These are phyloP conservation scores for Rhyacichthys aspro DNA, from an alignment of 2,797 vertebrate species.

Conservation along the genomic window DNA sequence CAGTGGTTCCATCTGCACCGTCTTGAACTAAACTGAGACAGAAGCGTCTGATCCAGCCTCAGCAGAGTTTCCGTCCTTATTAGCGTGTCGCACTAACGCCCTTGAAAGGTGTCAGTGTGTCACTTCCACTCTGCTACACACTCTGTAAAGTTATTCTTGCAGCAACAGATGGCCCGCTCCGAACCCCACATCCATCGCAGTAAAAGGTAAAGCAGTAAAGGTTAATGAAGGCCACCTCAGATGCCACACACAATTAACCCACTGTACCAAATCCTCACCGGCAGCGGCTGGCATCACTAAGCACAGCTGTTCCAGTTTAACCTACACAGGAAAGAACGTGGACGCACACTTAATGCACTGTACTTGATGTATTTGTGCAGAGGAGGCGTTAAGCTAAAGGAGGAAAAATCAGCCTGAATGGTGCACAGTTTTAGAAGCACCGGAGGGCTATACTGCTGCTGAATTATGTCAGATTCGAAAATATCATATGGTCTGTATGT, in stretches of 20 bases:
- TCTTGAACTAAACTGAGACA: background rate
- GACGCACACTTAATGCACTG: slow-evolving; percentile 45
- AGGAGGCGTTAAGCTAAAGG: slow-evolving; percentile 10
- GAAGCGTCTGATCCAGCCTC: background rate
- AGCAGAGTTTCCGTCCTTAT: slow-evolving; percentile 18
- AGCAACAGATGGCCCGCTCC: slow-evolving; percentile 70
- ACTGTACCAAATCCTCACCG: slow-evolving; percentile 46
- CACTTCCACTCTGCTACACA: slow-evolving; percentile 26
- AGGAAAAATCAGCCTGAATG: slow-evolving; percentile 9
- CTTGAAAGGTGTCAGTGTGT: slow-evolving; percentile 45
- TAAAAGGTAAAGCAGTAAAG: slow-evolving; percentile 69
- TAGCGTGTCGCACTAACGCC: slow-evolving; percentile 25
- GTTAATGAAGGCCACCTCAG: slow-evolving; percentile 75
- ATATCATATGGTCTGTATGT: background rate
- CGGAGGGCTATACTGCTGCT: slow-evolving; percentile 10
- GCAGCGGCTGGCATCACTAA: slow-evolving; percentile 31
- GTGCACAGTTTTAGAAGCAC: slow-evolving; percentile 27
- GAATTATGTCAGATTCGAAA: slow-evolving; percentile 30
- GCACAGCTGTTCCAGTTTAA: slow-evolving; percentile 67
- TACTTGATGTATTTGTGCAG: slow-evolving; percentile 46
- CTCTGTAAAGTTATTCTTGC: slow-evolving; percentile 35
- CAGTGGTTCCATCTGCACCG: too few relatives aligned
- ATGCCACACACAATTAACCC: slow-evolving; percentile 73
- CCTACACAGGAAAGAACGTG: slow-evolving; percentile 40
- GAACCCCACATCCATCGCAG: slow-evolving; percentile 62